Conservation (phyloP, 2,888 invertebrate species). For the Helobdella robusta region DNA sequence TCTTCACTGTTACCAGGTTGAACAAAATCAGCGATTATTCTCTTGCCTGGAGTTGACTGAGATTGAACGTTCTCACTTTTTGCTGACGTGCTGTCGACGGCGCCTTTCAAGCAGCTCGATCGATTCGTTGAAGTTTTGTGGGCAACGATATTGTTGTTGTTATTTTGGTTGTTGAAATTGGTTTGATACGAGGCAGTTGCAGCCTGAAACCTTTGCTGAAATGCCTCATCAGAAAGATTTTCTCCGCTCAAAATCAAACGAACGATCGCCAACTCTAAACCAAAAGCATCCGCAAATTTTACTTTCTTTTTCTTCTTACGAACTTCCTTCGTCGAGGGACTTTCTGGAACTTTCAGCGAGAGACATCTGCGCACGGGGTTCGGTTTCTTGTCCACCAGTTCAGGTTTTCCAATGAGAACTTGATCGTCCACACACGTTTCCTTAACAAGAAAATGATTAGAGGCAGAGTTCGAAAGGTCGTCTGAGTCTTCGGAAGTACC, state of each 20-base stretch:
- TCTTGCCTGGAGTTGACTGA: too few relatives aligned
- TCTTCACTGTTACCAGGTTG: constrained; percentile 3
- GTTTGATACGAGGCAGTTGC: background rate
- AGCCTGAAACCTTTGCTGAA: constrained; percentile 62
- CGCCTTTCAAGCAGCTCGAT: background rate
- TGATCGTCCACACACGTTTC: background rate
- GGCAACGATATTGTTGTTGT: background rate
- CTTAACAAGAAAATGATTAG: too few relatives aligned
- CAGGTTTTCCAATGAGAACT: too few relatives aligned
- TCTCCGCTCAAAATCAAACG: constrained; percentile 45
- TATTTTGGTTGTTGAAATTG: background rate
- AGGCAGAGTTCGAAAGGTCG: too few relatives aligned
- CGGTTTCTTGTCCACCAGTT: background rate
- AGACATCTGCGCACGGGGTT: constrained; percentile 30
- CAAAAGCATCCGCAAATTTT: constrained; percentile 84
- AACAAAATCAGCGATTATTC: constrained; percentile 1
- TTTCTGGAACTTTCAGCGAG: constrained; percentile 79
- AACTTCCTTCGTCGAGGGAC: constrained; percentile 82
- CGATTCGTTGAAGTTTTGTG: background rate
- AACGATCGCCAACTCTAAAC: constrained; percentile 81
- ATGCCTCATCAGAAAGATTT: constrained; percentile 42
- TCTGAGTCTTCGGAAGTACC: background rate
- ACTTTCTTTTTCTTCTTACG: constrained; percentile 81
- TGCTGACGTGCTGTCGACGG: background rate
- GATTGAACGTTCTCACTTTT: background rate